Percentiles rank a stretch among this genome's conserved stretches.
These are phyloP conservation scores for Drosophila lini DNA, from an alignment of 1,140 invertebrate genomes.

Conservation along the genomic window DNA sequence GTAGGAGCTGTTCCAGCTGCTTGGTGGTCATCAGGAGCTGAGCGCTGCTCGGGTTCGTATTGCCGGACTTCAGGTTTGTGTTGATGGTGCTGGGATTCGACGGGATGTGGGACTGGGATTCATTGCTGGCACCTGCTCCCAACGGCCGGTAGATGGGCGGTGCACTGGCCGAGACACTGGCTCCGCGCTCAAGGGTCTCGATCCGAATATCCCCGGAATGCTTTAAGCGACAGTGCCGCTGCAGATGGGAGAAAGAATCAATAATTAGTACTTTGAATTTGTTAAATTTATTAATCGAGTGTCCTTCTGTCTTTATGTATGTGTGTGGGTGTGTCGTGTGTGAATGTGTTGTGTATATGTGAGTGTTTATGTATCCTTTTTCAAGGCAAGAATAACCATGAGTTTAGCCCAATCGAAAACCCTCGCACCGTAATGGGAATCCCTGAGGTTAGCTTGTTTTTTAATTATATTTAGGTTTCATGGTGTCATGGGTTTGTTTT, in stretches of 20 bases:
- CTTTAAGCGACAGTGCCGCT: constrained; percentile 90
- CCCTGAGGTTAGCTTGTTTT: constrained; percentile 59
- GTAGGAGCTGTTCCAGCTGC: constrained; percentile 64
- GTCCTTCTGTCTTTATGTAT: constrained; percentile 34
- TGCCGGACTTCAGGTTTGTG: constrained; percentile 13
- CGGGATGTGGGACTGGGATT: constrained; percentile 59
- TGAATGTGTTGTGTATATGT: constrained; percentile 21
- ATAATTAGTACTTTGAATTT: constrained; percentile 14
- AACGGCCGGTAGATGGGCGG: constrained; percentile 80
- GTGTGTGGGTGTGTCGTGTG: constrained; percentile 34
- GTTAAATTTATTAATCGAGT: constrained; percentile 16
- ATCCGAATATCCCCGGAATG: constrained; percentile 89
- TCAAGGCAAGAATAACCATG: constrained; percentile 35
- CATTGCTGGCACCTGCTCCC: constrained; percentile 76
- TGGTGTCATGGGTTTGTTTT: constrained; percentile 40
- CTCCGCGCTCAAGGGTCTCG: constrained; percentile 85
- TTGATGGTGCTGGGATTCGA: constrained; percentile 16
- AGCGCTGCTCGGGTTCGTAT: constrained; percentile 12
- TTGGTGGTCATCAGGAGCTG: constrained; percentile 57
- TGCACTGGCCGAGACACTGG: constrained; percentile 50
- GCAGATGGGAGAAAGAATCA: constrained; percentile 43
- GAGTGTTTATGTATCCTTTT: constrained; percentile 28
- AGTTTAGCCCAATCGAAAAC: constrained; percentile 71
- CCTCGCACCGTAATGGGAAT: constrained; percentile 65
- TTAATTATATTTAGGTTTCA: constrained; percentile 17